Conservation (phyloP, 2,888 invertebrate genomes). For the Diploptera punctata region DNA sequence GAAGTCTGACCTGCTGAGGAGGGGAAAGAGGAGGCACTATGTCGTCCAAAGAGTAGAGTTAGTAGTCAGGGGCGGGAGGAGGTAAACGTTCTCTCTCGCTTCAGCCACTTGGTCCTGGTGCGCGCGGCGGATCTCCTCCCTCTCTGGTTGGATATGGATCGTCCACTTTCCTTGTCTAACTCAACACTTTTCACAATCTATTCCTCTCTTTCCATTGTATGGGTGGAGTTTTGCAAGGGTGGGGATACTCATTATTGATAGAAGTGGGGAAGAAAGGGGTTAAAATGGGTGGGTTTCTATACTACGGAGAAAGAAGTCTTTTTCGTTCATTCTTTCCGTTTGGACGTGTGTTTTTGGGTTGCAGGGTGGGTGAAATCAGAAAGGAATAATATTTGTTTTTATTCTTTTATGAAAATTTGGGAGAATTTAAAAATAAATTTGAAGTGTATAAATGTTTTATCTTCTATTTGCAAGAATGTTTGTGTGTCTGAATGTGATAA, state of each 20-base stretch:
- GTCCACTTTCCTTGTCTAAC: not conserved
- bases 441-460: not conserved
- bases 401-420: not conserved
- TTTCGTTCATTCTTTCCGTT: conserved; percentile 35
- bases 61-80: not conserved
- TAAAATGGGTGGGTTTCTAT: conserved; percentile 17
- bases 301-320: conserved; percentile 32
- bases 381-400: not conserved
- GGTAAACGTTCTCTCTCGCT: not conserved
- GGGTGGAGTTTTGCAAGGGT: not conserved
- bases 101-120: not conserved
- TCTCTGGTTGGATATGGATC: not conserved
- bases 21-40: not conserved
- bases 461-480: not conserved
- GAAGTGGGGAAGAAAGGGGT: not conserved
- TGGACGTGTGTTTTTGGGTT: conserved; percentile 31
- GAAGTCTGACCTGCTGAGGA: conserved; percentile 48
- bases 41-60: conserved; percentile 5
- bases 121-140: not conserved
- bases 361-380: not conserved
- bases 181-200: not conserved
- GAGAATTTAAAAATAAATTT: not conserved
- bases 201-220: not conserved
- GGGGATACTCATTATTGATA: not conserved
- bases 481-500: conserved; percentile 1